Base-by-base conservation (phyloP, 2,113 vertebrate species). In the Tursiops truncatus region DNA sequence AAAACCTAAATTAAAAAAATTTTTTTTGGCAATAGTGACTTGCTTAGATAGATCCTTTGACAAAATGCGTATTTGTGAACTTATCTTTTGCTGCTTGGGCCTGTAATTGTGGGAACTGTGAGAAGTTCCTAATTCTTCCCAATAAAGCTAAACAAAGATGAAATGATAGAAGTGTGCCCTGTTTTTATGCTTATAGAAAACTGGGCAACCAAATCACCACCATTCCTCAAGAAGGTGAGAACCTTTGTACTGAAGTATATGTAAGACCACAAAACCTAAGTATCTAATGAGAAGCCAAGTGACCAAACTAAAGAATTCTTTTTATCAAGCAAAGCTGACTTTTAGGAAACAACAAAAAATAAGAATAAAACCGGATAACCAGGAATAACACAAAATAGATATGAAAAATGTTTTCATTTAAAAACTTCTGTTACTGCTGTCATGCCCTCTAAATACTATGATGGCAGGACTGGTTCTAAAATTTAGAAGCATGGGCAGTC, bases 401-500 rank as follows among this genome's bases (percentile, higher is more conserved):
- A 3, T 87, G 28, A 91, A 87, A 25, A 95, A 94, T 31, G 8
- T 58, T 95, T 97, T 70, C 63, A 89, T 92, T 92, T 87, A 74
- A 44, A 86, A 86, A 90, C 17, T 77, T 77, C 28, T 83, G 56
- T 86, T 95, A 63, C 60, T 88, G 74, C 47, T 44, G 87, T 76
- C 89, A 96, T 38, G 92, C 80, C 74, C 82, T 95, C 93, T 96
- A 97, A 98, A 95, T 95, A 97, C 92, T 98, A 77, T 53, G 74
- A 96, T 97, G 96, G 82, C 95, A 94, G 79, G 96, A 93, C 17
- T 93, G 93, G 97, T 94, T 98, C 94, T 94, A 94, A 98, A 97
- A 98, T 98, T 95, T 65, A 95, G 98, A 98, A 97, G 85, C 81
- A 94, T 98, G 96, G 98, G 98, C 98, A 98, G 98, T 95, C 96